Base-by-base conservation (phyloP, 2,888 invertebrate species). In the Hydrotaea cyrtoneurina region DNA sequence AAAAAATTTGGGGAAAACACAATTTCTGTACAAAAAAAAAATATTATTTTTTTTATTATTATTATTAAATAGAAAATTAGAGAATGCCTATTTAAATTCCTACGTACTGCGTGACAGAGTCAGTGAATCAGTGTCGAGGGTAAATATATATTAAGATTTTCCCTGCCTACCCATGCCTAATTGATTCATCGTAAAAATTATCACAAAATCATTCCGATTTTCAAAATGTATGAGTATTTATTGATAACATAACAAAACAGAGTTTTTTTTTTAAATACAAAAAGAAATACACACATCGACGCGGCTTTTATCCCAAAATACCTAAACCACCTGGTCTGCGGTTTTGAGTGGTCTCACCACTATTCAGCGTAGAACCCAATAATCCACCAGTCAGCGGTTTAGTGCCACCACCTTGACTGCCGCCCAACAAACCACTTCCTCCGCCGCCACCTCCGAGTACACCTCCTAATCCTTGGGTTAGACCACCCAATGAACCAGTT, bases 401-500 rank as follows among this genome's bases (percentile, higher is more conserved):
- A 21, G 23, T 15, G 17, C 21, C 57, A 55, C 72, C 74, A 10
- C 62, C 50, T 36, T 36, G 2, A 13, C 10, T 57, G 19, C 57
- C 57, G 17, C 53, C 59, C 26, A 74, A 23, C 0, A 69, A 31
- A 26, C 50, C 50, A 59, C 73, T 53, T 1, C 73, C 71, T 2
- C 31, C 31, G 13, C 62, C 15, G 1, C 46, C 17, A 13, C 19
- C 17, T 7, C 85, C 71, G 73, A 39, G 39, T 26, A 72, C 39
- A 31, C 77, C 80, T 11, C 88, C 88, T 7, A 87, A n/a, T 2
- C 23, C 19, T 43, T 86, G 80, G 21, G 83, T 82, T 15, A 87
- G 82, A 50, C 86, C 89, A 39, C 86, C 88, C 31, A 91, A 64
- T 36, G 88, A 87, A 13, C 87, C 89, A 17, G 86, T 83, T 1